phyloP scores from a whole-genome alignment of 2,797 vertebrate genomes.

The Dryobates pubescens region DNA sequence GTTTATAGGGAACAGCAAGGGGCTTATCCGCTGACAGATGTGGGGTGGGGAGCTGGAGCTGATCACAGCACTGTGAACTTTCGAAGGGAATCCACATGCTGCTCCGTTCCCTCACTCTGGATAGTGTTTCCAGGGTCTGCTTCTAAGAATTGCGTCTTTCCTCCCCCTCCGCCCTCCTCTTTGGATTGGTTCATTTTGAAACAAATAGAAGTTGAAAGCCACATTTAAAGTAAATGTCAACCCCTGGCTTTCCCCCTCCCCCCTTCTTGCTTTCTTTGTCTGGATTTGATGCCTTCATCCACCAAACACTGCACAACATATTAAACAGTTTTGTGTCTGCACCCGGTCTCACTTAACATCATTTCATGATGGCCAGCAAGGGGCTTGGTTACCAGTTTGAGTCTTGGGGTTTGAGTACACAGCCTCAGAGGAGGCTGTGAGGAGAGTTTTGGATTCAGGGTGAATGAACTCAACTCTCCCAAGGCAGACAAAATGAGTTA shows the following conservation, averaged over 20 bases:
- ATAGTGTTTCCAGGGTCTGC: not conserved
- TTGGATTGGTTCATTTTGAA: not conserved
- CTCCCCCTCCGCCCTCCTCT: fast-evolving
- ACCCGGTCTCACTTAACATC: not conserved
- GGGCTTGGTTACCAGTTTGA: not conserved
- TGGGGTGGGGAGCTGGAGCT: not conserved
- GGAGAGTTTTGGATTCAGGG: not conserved
- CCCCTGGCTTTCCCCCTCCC: not conserved
- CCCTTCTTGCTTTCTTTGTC: not conserved
- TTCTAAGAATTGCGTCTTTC: not conserved
- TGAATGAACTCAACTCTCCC: not conserved
- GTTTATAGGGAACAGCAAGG: not conserved
- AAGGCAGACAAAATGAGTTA: not conserved
- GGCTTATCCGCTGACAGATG: not conserved
- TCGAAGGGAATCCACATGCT: not conserved
- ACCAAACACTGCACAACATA: not conserved
- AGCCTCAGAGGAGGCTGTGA: not conserved
- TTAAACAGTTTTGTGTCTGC: not conserved
- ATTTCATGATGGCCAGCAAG: too few relatives aligned
- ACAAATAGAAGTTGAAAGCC: not conserved
- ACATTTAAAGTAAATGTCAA: slow-evolving; percentile 5
- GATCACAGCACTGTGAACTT: not conserved
- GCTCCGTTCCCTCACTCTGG: not conserved
- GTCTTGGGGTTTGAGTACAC: not conserved
- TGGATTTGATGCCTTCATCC: slow-evolving; percentile 6